Evolutionary conservation across 2,797 vertebrate genomes (phyloP), one percentile per base, ranked within the genome.

Genomic region (Astyanax mexicanus): DNA sequence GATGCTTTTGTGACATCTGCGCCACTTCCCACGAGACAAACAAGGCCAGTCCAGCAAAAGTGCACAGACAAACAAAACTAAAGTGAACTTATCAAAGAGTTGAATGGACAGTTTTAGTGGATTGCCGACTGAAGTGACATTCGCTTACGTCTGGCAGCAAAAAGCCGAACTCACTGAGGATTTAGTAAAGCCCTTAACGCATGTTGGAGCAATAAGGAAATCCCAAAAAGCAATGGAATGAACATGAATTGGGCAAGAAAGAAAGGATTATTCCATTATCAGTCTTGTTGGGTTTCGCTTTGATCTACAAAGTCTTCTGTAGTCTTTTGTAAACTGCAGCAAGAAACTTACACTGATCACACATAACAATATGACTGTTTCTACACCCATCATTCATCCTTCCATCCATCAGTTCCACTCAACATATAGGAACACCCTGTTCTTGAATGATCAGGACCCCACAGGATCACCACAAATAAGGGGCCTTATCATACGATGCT

Each of bases 61-160:
- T 82, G 80, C 80, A 82, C 51, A 71, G 72, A 72, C 79, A 61
- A 29, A 71, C 78, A 84, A 80, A 84, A 80, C 74, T 44, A 37
- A 51, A 81, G 80, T 80, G 60, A 83, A 83, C 60, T 83, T 68
- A 51, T 64, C 54, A 81, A 81, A 84, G 42, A 72, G 74, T 79
- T 37, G 70, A 81, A 81, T 78, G 72, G 70, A 77, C 77, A 81
- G 51, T 75, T 81, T 80, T 69, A 65, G 52, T 35, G n/a, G 32
- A 58, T 45, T 51, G 10, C 12, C 5, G 27, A 55, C 52, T 65
- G 40, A 15, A 75, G 55, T 38, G 15, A 37, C 68, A 55, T 62
- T 51, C 49, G 47, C 40, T 77, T 58, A 27, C 27, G 15, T n/a
- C 15, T 2, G 3, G 11, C 15, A 52, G 32, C 29, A 13, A 60